Base-by-base conservation (phyloP, 2,888 invertebrate genomes). In the Hypomecis atomaria region DNA sequence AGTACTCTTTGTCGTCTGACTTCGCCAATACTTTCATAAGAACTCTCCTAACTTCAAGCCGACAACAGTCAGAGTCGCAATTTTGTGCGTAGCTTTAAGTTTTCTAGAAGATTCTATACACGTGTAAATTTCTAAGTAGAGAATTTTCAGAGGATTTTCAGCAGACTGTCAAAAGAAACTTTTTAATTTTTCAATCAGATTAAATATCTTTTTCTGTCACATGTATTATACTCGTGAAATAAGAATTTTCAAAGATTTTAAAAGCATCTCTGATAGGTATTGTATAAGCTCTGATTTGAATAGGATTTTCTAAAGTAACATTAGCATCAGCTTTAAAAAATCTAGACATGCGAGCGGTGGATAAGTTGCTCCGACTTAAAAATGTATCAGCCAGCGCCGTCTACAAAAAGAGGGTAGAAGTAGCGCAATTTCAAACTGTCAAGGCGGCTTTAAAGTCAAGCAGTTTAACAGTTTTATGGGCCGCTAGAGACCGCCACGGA, bases 381-480 rank as follows among this genome's bases (percentile, higher is more conserved):
- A 45, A 34, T 42, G 34, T 40, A 49, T 42, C 49, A 66, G 66
- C 67, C 54, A 52, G 61, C 44, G 70, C 70, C 68, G 67, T 66
- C 56, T 60, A 33, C 61, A 3, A 23, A 43, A 10, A n/a, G 5
- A 63, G 62, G 64, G 57, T 66, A 65, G 69, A 71, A 70, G 73
- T 70, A 59, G 67, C 69, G 70, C 56, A 64, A 70, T 71, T 76
- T 72, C 68, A 70, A 72, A 65, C 71, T 72, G 78, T 72, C 75
- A 70, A 66, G 58, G 59, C 66, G 61, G 68, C 69, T 75, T 75
- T 66, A 70, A 74, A 75, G 62, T 59, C 66, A 47, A 55, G 53
- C 71, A 74, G 68, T 77, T 74, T 68, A 71, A 76, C 69, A 62
- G 74, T 75, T 78, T 73, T 74, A 78, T 70, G 70, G 64, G 70